A percentile compares a stretch with the other conserved stretches of the same genome.
phyloP scores from a whole-genome alignment of 2,888 invertebrate genomes.

The Epirrhoe tristata region DNA sequence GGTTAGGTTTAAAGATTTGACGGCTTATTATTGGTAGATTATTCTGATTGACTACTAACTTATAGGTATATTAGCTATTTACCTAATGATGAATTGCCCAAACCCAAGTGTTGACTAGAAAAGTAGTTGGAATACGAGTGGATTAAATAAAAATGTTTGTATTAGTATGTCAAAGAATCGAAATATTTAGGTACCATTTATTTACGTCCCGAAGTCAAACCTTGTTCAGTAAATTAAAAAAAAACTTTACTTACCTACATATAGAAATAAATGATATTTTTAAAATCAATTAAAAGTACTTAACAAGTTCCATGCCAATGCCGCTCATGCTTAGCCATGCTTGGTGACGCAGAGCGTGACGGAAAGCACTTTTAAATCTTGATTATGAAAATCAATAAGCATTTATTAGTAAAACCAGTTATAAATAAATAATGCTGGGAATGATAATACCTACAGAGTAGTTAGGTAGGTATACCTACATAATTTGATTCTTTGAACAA shows the following conservation, averaged over 20 bases:
- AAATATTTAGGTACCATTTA: not conserved
- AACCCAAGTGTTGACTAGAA: slow-evolving; percentile 31
- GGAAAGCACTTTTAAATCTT: too few relatives aligned
- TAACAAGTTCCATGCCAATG: too few relatives aligned
- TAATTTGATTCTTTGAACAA: not conserved
- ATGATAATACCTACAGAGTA: too few relatives aligned
- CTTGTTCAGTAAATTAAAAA: not conserved
- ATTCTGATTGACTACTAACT: slow-evolving; percentile 60
- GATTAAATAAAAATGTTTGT: slow-evolving; percentile 31
- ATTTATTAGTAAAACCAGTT: too few relatives aligned
- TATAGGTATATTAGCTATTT: slow-evolving; percentile 41
- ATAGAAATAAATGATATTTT: too few relatives aligned
- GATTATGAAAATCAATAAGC: too few relatives aligned
- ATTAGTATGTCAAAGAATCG: not conserved
- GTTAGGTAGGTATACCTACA: not conserved
- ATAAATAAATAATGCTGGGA: too few relatives aligned
- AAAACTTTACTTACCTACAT: not conserved
- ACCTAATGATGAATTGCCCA: slow-evolving; percentile 30
- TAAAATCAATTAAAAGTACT: not conserved
- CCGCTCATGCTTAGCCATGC: too few relatives aligned
- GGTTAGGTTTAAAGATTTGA: slow-evolving; percentile 45
- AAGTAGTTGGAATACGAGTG: slow-evolving; percentile 21
- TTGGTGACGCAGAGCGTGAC: too few relatives aligned
- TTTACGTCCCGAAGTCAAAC: not conserved
- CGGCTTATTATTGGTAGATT: slow-evolving; percentile 43